Conservation (phyloP, 37 sponge, comb jelly and placozoan genomes). For the Halichondria panicea region DNA sequence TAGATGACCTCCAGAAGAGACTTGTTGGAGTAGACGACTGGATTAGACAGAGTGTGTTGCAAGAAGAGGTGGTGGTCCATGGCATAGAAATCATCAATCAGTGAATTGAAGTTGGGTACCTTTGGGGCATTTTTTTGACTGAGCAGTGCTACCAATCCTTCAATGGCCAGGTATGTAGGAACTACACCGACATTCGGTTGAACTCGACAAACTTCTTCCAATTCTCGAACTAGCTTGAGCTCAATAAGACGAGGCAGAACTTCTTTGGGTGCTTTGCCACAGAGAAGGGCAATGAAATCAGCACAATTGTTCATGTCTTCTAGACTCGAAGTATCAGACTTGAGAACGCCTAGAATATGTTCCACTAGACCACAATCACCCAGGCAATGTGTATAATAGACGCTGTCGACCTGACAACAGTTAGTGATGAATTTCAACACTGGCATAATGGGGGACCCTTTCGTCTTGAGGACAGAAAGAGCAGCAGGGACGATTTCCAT, state of each 20-base stretch:
- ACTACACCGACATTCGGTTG: slow-evolving; percentile 13
- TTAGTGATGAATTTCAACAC: slow-evolving; percentile 13
- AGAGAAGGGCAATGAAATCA: slow-evolving; percentile 32
- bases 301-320: slow-evolving; percentile 5
- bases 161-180: slow-evolving; percentile 33
- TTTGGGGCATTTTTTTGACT: neutral
- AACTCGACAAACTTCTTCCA: slow-evolving; percentile 22
- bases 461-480: slow-evolving; percentile 8
- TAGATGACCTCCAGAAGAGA: slow-evolving; percentile 34
- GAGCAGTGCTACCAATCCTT: neutral
- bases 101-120: neutral
- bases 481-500: slow-evolving; percentile 7
- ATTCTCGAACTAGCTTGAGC: slow-evolving; percentile 1
- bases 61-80: slow-evolving; percentile 41
- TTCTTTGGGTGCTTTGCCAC: neutral
- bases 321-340: neutral
- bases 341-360: neutral
- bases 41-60: slow-evolving; percentile 42
- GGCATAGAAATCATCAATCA: neutral
- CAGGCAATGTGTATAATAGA: neutral
- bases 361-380: neutral
- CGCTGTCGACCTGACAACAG: slow-evolving; percentile 7
- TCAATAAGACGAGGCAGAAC: slow-evolving; percentile 6
- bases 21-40: slow-evolving; percentile 4
- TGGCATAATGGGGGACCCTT: neutral